Conservation (phyloP, 2,113 vertebrate genomes). For the Psophia crepitans region DNA sequence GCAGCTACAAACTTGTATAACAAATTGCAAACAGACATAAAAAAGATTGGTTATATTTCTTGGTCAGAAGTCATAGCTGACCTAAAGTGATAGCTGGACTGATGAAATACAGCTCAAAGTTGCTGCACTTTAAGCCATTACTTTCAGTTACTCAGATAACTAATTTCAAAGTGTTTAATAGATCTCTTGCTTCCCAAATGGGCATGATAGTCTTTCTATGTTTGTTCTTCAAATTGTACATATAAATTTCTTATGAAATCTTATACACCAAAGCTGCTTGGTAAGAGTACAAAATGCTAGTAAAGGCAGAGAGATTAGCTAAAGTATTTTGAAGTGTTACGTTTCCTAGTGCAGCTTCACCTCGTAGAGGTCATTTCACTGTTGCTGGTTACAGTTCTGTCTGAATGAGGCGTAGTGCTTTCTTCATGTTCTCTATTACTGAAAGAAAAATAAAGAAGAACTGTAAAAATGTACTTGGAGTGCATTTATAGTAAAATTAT, state of each 20-base stretch:
- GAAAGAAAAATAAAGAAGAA: constrained; percentile 26
- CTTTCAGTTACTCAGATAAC: background rate
- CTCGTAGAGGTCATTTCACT: background rate
- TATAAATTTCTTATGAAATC: background rate
- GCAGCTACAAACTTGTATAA: background rate
- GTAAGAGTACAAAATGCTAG: background rate
- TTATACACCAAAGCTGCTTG: background rate
- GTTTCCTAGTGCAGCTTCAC: background rate
- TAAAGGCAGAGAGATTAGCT: background rate
- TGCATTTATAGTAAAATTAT: background rate
- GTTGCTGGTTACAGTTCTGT: constrained; percentile 65
- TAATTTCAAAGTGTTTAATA: background rate
- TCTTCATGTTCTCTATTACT: constrained; percentile 82
- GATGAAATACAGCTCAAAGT: background rate
- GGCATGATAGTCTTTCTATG: accelerated
- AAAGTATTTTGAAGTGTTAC: background rate
- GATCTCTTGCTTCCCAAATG: background rate
- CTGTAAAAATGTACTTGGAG: background rate
- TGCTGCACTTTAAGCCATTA: background rate
- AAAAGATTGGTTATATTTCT: background rate
- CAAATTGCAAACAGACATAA: background rate
- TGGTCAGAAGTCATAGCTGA: background rate
- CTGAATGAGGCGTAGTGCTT: constrained; percentile 73
- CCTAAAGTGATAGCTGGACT: background rate
- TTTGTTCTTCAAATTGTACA: background rate